Percentiles rank a stretch among this genome's conserved stretches.
Conservation (phyloP, 2,888 invertebrate genomes). For the Drosophila mulleri region DNA sequence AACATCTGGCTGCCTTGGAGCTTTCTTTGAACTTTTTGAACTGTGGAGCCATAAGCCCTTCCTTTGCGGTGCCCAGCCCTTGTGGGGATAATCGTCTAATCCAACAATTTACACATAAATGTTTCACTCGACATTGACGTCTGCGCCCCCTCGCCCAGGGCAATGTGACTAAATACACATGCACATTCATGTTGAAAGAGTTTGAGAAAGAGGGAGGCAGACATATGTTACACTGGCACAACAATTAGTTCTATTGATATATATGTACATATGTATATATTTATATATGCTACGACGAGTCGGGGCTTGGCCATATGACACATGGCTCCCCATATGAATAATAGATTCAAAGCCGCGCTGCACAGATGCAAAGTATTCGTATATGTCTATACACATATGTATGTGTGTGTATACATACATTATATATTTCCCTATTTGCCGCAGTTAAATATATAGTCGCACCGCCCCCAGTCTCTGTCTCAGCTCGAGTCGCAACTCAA, state of each 20-base stretch:
- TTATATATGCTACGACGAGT: conserved; percentile 38
- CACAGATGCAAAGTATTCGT: conserved; percentile 48
- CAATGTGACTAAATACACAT: conserved; percentile 6
- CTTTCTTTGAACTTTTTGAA: conserved; percentile 41
- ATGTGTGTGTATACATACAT: conserved; percentile 5
- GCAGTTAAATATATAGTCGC: conserved; percentile 7
- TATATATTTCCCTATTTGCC: conserved; percentile 41
- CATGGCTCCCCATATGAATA: conserved; percentile 70
- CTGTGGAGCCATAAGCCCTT: conserved; percentile 36
- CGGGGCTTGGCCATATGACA: conserved; percentile 57
- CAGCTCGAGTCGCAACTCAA: conserved; percentile 55
- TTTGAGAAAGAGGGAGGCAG: not conserved
- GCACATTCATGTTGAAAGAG: not conserved
- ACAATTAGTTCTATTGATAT: conserved; percentile 74
- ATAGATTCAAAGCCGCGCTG: conserved; percentile 69
- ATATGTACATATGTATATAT: conserved; percentile 42
- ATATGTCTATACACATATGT: not conserved
- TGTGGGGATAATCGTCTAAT: conserved; percentile 45
- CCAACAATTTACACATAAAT: conserved; percentile 59
- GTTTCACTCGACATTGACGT: conserved; percentile 41
- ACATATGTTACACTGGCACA: conserved; percentile 46
- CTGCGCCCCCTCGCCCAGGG: conserved; percentile 9
- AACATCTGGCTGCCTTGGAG: conserved; percentile 4
- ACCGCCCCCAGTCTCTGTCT: conserved; percentile 8
- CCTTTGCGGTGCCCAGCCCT: conserved; percentile 17